Conservation (phyloP, 1,140 invertebrate genomes). For the Leptestheria dahalacensis region DNA sequence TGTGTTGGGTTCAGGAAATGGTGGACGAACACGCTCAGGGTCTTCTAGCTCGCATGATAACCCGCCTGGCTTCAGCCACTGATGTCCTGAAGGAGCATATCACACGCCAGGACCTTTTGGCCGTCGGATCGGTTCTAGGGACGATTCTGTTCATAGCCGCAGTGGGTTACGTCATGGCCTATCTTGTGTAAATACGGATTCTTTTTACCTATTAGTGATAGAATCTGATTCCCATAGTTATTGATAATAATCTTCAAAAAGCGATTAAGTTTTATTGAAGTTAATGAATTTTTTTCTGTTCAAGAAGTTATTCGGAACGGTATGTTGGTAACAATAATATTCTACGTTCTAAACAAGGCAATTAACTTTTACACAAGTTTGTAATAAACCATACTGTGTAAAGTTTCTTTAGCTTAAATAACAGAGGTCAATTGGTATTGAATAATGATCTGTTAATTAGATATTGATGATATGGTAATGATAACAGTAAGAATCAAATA, state of each 20-base stretch:
- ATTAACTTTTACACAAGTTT: too few species aligned
- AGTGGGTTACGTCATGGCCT: conserved; percentile 74
- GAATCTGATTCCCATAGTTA: neutral
- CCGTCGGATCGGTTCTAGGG: conserved; percentile 60
- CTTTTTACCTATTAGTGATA: conserved; percentile 2
- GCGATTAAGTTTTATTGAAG: neutral
- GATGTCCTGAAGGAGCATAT: conserved; percentile 59
- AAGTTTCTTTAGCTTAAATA: too few species aligned
- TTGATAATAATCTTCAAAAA: too few species aligned
- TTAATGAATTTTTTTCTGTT: conserved; percentile 18
- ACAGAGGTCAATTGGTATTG: too few species aligned
- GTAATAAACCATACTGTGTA: too few species aligned
- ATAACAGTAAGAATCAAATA: too few species aligned
- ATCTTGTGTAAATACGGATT: conserved; percentile 51
- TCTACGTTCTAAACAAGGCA: too few species aligned
- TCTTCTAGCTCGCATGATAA: conserved; percentile 50
- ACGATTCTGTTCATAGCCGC: conserved; percentile 64
- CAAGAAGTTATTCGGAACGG: too few species aligned
- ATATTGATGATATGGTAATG: too few species aligned
- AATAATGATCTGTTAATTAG: too few species aligned
- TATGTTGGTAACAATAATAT: too few species aligned
- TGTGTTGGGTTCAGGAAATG: conserved; percentile 37
- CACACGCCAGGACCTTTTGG: conserved; percentile 63
- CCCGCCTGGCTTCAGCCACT: conserved; percentile 46
- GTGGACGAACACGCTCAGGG: conserved; percentile 58